Conservation (phyloP, 2,888 invertebrate species). For the Cantharis lateralis region DNA sequence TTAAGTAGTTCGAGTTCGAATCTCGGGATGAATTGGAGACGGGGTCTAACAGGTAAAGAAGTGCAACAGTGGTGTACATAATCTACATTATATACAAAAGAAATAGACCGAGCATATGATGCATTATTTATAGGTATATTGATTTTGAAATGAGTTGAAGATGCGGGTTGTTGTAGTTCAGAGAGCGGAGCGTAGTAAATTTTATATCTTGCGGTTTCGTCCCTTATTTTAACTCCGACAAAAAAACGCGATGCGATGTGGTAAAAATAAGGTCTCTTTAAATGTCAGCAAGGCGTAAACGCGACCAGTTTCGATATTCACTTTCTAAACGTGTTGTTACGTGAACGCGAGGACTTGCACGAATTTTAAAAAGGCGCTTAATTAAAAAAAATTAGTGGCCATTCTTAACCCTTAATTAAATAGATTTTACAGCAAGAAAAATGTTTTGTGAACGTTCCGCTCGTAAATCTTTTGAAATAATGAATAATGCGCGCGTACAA, state of each 20-base stretch:
- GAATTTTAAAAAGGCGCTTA: background rate
- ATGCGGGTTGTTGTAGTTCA: slow-evolving; percentile 28
- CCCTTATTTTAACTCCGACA: slow-evolving; percentile 2
- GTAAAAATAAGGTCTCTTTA: slow-evolving; percentile 8
- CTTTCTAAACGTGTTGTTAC: background rate
- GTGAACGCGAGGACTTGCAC: background rate
- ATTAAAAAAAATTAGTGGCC: slow-evolving; percentile 7
- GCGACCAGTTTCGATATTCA: background rate
- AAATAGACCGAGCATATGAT: slow-evolving; percentile 35
- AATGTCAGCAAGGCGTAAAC: slow-evolving; percentile 4
- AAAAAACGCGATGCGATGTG: background rate
- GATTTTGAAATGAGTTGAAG: slow-evolving; percentile 42
- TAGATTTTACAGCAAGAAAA: slow-evolving; percentile 2
- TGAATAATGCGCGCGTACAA: slow-evolving; percentile 8
- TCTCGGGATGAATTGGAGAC: background rate
- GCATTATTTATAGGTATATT: slow-evolving; percentile 48
- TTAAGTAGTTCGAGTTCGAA: background rate
- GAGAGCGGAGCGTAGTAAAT: slow-evolving; percentile 21
- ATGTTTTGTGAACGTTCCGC: slow-evolving; percentile 12
- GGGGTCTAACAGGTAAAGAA: background rate
- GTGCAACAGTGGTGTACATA: background rate
- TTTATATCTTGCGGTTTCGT: slow-evolving; percentile 25
- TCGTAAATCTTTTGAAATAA: slow-evolving; percentile 20
- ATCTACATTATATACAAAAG: slow-evolving; percentile 15
- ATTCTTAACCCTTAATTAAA: slow-evolving; percentile 22